Conservation (phyloP, 2,888 invertebrate species). For the Pyrochroa serraticornis region DNA sequence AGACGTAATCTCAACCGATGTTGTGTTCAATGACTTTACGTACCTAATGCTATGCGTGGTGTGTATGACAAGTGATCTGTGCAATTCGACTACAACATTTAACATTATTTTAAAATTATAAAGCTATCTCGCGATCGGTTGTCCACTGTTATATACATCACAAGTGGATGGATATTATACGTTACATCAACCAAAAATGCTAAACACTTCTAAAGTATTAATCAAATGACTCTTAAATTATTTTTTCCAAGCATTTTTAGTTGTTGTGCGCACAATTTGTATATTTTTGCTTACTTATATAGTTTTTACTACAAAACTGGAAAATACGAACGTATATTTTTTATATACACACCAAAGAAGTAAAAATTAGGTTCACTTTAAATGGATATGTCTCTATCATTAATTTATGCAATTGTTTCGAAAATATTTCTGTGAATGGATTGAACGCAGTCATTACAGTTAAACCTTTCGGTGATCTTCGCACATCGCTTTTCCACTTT, state of each 20-base stretch:
- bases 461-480: not conserved
- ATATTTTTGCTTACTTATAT: constrained; percentile 52
- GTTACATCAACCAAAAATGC: constrained; percentile 52
- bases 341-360: constrained; percentile 57
- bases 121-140: constrained; percentile 12
- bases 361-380: constrained; percentile 48
- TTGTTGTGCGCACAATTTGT: constrained; percentile 51
- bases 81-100: constrained; percentile 49
- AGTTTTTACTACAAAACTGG: constrained; percentile 57
- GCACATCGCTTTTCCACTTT: not conserved
- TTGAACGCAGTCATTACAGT: constrained; percentile 29
- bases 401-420: constrained; percentile 46
- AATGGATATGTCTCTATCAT: constrained; percentile 31
- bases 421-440: constrained; percentile 24
- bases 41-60: constrained; percentile 55
- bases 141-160: constrained; percentile 53
- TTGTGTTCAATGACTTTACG: constrained; percentile 57
- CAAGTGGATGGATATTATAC: constrained; percentile 48
- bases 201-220: constrained; percentile 17
- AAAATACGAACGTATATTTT: constrained; percentile 56
- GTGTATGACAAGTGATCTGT: constrained; percentile 51
- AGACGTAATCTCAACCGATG: constrained; percentile 53
- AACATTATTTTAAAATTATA: not conserved
- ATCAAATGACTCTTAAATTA: constrained; percentile 4
- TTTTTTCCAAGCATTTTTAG: constrained; percentile 47